phyloP scores from a whole-genome alignment of 1,140 invertebrate genomes.

The Drosophila bocki region DNA sequence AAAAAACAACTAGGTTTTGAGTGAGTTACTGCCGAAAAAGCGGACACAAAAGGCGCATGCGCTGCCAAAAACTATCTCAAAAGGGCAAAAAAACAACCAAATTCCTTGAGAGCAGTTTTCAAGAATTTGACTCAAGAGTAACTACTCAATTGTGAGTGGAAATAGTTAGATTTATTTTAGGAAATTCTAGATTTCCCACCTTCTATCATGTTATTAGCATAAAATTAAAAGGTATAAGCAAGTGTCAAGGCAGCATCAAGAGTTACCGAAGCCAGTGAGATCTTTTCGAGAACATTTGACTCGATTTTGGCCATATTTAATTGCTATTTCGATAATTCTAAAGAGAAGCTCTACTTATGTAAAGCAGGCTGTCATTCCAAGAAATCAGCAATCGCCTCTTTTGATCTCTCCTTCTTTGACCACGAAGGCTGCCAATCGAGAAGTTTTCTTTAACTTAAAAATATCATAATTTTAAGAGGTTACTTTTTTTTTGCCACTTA shows the following conservation, averaged over 20 bases:
- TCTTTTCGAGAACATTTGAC: background rate
- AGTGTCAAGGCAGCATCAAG: background rate
- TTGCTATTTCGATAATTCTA: background rate
- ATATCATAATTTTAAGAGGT: too few species aligned
- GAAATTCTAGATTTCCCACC: background rate
- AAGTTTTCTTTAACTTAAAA: too few species aligned
- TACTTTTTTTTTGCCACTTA: too few species aligned
- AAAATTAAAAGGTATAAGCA: background rate
- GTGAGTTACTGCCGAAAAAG: slow-evolving; percentile 39
- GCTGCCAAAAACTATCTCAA: slow-evolving; percentile 35
- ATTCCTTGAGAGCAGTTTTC: background rate
- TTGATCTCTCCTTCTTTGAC: too few species aligned
- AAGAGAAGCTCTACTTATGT: too few species aligned
- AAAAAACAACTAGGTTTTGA: slow-evolving; percentile 49
- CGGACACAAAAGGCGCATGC: slow-evolving; percentile 16
- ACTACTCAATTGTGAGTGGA: slow-evolving; percentile 12
- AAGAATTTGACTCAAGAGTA: slow-evolving; percentile 17
- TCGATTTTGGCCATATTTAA: too few species aligned
- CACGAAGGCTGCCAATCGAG: too few species aligned
- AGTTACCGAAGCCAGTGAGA: background rate
- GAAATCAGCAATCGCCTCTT: too few species aligned
- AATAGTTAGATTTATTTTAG: background rate
- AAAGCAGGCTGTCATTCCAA: too few species aligned
- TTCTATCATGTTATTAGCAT: background rate
- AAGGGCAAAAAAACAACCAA: background rate